Base-by-base conservation (phyloP, 2,888 invertebrate species). In the Magallana nippona region DNA sequence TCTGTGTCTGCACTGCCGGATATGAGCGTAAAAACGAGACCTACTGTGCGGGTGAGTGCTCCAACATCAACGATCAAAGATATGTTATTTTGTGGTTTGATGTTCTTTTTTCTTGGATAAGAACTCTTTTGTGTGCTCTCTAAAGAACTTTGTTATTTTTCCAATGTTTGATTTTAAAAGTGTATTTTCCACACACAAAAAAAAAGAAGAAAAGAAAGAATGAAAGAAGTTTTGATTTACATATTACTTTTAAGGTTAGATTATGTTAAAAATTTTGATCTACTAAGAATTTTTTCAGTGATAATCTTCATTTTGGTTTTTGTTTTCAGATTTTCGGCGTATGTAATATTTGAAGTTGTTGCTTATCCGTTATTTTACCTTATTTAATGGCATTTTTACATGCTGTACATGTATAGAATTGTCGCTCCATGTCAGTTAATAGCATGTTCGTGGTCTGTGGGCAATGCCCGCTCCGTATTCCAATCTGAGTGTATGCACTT, bases 1-100 rank as follows among this genome's bases (percentile, higher is more conserved):
- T 95, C 22, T 98, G 98, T 93, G 96, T 95, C 90, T 98, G 98
- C 94, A 96, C 97, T 11, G 95, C 96, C 81, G 97, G 97, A 0
- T 97, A 96, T 92, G 91, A 93, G 19, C 91, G 95, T 27, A 95
- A 96, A 92, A 94, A 95, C 0, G 94, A 0, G 11, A 79, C 77
- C 17, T 95, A 95, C 10, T 88, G 89, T 85, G 84, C 79, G 78
- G 89, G 89, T 89, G 85, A 81, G 84, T 79, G 11, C 22, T 15
- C 57, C 13, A 0, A 44, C 0, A 44, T 8, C 0, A 0, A 44
- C 44, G 44, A 44, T 44, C 44, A 44, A 44, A 44, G 44, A 44
- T 8, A 44, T 44, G 44, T 44, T 44, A 44, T 44, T 44, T 60
- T 60, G 3, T 19, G 17, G 19, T 17, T n/a, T n/a, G 8, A 19